phyloP scores from a whole-genome alignment of 2,113 vertebrate genomes.

The Hydropotes inermis region DNA sequence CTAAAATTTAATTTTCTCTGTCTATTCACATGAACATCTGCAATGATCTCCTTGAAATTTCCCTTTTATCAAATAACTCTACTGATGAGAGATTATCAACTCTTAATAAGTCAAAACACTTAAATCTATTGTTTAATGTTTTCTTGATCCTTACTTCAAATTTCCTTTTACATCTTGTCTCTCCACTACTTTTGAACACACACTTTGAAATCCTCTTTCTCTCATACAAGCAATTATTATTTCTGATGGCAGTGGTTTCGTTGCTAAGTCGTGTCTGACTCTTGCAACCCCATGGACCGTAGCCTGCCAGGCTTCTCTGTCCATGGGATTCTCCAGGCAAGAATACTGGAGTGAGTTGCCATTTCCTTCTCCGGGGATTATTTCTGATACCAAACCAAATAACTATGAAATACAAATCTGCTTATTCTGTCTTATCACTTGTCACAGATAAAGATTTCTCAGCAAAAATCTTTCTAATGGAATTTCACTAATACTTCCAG shows the following conservation, averaged over 20 bases:
- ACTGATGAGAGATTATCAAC: neutral
- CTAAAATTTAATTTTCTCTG: neutral
- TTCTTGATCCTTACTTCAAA: neutral
- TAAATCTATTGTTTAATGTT: neutral
- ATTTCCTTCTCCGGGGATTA: neutral
- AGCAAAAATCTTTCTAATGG: neutral
- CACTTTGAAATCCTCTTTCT: neutral
- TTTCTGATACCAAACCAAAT: neutral
- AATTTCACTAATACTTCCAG: neutral
- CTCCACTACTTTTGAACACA: neutral
- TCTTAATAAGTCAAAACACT: neutral
- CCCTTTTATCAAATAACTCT: neutral
- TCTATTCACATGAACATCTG: neutral
- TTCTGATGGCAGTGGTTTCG: neutral
- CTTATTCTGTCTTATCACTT: neutral
- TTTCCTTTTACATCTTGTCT: neutral
- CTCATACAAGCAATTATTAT: neutral
- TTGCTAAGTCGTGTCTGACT: fast-evolving
- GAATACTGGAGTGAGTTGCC: neutral
- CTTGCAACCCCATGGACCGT: neutral
- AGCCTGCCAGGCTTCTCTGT: neutral
- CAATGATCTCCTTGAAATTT: neutral
- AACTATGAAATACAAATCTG: neutral
- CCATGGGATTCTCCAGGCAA: neutral
- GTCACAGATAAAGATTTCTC: neutral